These are phyloP conservation scores for Bombus impatiens DNA, from an alignment of 1,140 invertebrate genomes.

Conservation along the genomic window DNA sequence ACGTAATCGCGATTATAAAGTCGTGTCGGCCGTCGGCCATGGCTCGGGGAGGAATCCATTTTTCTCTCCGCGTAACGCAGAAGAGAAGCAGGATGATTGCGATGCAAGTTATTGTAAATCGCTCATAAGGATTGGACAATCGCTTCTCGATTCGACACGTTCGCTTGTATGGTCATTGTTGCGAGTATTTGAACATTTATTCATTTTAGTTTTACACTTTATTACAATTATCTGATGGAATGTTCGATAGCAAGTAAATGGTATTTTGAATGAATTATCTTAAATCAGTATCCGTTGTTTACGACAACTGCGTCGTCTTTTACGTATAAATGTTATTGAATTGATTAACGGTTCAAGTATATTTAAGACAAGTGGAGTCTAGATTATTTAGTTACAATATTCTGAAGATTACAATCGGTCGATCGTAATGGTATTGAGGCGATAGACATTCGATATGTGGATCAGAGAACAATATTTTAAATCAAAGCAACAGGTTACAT, in stretches of 20 bases:
- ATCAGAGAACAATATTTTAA: not conserved
- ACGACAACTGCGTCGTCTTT: not conserved
- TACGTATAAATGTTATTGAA: not conserved
- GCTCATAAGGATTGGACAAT: conserved; percentile 15
- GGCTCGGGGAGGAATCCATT: conserved; percentile 11
- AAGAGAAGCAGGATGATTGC: not conserved
- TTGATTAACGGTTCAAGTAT: not conserved
- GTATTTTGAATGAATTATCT: not conserved
- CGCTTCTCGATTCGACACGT: conserved; percentile 23
- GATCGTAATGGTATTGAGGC: too few species aligned
- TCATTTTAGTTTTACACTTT: not conserved
- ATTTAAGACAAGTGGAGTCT: too few species aligned
- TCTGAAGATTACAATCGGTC: not conserved
- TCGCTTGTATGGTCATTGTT: not conserved
- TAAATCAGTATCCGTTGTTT: not conserved
- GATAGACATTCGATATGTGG: not conserved
- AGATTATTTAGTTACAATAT: not conserved
- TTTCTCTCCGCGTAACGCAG: not conserved
- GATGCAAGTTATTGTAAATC: conserved; percentile 32
- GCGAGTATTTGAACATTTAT: not conserved
- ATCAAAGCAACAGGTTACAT: not conserved
- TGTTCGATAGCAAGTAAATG: too few species aligned
- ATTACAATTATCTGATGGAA: not conserved
- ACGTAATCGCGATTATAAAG: conserved; percentile 35
- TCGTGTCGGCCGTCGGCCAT: not conserved